Conservation (phyloP, 2,888 invertebrate genomes). For the Drosophila leonis region DNA sequence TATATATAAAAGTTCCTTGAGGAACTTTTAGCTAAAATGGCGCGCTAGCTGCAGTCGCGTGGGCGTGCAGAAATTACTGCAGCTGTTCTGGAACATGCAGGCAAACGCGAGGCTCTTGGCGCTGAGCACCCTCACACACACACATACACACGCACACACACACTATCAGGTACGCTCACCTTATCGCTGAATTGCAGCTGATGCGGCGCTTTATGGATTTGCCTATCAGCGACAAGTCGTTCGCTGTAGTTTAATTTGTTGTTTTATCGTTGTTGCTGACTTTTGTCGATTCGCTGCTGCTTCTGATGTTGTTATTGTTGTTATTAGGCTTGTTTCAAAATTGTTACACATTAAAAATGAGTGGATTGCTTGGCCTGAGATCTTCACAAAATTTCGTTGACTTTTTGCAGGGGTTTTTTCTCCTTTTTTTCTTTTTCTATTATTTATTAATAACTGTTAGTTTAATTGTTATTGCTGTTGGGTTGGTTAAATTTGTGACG, state of each 20-base stretch:
- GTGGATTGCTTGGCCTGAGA: constrained; percentile 23
- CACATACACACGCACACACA: neutral
- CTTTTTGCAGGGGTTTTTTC: neutral
- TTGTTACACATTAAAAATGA: constrained; percentile 53
- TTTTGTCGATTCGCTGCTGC: constrained; percentile 34
- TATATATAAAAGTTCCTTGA: constrained; percentile 46
- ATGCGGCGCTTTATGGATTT: constrained; percentile 61
- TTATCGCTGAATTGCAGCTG: constrained; percentile 77
- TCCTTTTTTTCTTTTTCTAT: neutral
- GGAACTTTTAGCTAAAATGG: constrained; percentile 56
- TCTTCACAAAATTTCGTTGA: constrained; percentile 20
- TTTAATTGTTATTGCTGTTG: constrained; percentile 14
- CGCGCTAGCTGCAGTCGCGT: constrained; percentile 56
- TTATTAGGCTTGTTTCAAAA: constrained; percentile 27
- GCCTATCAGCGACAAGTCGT: constrained; percentile 60
- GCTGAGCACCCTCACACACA: neutral
- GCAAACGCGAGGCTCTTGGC: constrained; percentile 11
- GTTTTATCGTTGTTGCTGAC: constrained; percentile 33
- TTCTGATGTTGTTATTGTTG: constrained; percentile 1
- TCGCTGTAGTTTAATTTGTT: constrained; percentile 37
- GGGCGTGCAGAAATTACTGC: constrained; percentile 69
- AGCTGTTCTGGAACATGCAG: constrained; percentile 66
- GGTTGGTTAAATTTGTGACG: constrained; percentile 15
- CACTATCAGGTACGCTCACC: constrained; percentile 58
- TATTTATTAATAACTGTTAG: constrained; percentile 1